Evolutionary conservation across 2,888 invertebrate species (phyloP).

Genomic region (Pandemis cinnamomeana): DNA sequence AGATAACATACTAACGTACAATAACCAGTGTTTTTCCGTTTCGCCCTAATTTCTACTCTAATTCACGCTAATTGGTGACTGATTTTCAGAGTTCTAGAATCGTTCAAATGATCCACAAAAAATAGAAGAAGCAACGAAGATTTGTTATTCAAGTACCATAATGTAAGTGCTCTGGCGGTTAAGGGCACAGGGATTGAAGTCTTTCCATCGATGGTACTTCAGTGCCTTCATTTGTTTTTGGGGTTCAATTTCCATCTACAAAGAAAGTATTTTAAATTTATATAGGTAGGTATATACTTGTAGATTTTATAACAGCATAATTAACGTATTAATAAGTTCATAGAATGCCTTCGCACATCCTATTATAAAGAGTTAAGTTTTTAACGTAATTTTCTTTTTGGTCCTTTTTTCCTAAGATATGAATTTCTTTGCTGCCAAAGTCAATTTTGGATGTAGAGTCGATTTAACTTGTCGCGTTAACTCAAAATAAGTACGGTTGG

Average conservation of each 20-base stretch:
- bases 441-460: too few relatives aligned
- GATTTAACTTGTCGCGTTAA: too few relatives aligned
- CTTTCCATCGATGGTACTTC: conserved; percentile 26
- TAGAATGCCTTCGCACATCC: too few relatives aligned
- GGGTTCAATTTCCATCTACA: conserved; percentile 2
- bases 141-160: conserved; percentile 14
- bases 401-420: too few relatives aligned
- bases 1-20: background rate
- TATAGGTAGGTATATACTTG: too few relatives aligned
- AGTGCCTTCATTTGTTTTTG: conserved; percentile 15
- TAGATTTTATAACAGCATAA: too few relatives aligned
- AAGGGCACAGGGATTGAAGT: conserved; percentile 31
- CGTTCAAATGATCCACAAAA: conserved; percentile 1
- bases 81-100: conserved; percentile 10
- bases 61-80: conserved; percentile 31
- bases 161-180: conserved; percentile 18
- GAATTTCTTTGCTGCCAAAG: too few relatives aligned
- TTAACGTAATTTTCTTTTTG: too few relatives aligned
- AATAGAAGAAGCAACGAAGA: background rate
- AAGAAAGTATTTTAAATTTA: background rate
- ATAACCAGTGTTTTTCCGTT: conserved; percentile 19
- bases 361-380: too few relatives aligned
- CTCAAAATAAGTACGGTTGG: too few relatives aligned
- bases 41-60: conserved; percentile 25
- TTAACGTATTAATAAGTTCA: too few relatives aligned